Evolutionary conservation across 2,888 invertebrate species (phyloP), one percentile per base, ranked within the genome.

Genomic region (Drosophila paracracens): DNA sequence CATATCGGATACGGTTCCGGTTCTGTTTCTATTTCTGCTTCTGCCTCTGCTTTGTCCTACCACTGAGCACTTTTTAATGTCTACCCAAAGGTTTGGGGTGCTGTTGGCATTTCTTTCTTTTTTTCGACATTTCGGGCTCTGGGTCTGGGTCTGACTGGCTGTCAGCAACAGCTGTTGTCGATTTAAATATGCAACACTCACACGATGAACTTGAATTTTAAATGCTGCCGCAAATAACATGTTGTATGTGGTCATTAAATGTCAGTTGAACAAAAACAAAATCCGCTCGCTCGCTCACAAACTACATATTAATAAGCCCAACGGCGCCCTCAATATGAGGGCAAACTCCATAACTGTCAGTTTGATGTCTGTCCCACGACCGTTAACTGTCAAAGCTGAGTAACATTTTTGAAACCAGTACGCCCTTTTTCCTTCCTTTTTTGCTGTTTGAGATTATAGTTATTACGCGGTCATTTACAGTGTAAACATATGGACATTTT

Each of bases 241-340:
- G 81, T 76, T 82, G 76, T 80, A 50, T 80, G 84, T 54, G 84
- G 84, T 86, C 86, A 88, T 84, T 84, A 84, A 88, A 86, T 86
- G 86, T 83, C 84, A 88, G 81, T 74, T 67, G 70, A 88, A 86
- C 82, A 71, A 57, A 61, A 73, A 69, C 83, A 86, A 70, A 61
- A 54, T 35, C 29, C 11, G n/a, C 25, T 35, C 40, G 36, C 50
- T 38, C 68, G 16, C 64, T n/a, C 27, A 68, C 46, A 71, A 68
- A 63, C 56, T 69, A 70, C 50, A 70, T 52, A 56, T 72, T 76
- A 69, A 76, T 79, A 66, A 25, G 52, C 60, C 72, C 61, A 36
- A 63, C 71, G 53, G 69, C 46, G 27, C 4, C 27, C 48, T 21
- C 59, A 31, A 56, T 50, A 51, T 43, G 25, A 50, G 13, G 59